Percentiles rank a stretch among this genome's conserved stretches.
These are phyloP conservation scores for Drosophila serrata DNA, from an alignment of 1,140 invertebrate genomes.

Conservation along the genomic window DNA sequence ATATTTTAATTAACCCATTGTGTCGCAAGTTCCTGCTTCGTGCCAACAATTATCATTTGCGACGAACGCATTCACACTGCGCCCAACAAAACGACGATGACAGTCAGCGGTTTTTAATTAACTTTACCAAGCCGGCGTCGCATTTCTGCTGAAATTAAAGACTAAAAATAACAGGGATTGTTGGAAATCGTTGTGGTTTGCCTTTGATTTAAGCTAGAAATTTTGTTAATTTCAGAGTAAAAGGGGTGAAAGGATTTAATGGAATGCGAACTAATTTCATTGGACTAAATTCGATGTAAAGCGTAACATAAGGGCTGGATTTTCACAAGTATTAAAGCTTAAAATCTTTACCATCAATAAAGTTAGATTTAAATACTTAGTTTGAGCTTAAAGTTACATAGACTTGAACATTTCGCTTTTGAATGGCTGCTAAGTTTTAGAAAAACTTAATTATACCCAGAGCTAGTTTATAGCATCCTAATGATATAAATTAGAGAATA, in stretches of 20 bases:
- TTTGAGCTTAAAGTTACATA: background rate
- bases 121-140: slow-evolving; percentile 12
- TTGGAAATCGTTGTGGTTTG: slow-evolving; percentile 17
- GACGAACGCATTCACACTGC: slow-evolving; percentile 20
- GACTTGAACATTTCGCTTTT: background rate
- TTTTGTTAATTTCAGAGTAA: background rate
- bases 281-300: background rate
- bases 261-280: background rate
- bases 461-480: too few relatives aligned
- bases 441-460: too few relatives aligned
- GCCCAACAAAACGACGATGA: slow-evolving; percentile 20
- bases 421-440: too few relatives aligned
- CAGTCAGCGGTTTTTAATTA: slow-evolving; percentile 52
- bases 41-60: slow-evolving; percentile 42
- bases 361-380: background rate
- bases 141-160: slow-evolving; percentile 26
- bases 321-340: background rate
- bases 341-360: too few relatives aligned
- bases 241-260: background rate
- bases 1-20: slow-evolving; percentile 69
- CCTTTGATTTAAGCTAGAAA: slow-evolving; percentile 29
- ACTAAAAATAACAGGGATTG: slow-evolving; percentile 30
- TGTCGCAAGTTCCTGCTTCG: slow-evolving; percentile 31
- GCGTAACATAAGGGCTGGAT: too few relatives aligned
- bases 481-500: slow-evolving; percentile 2